Evolutionary conservation across 2,888 invertebrate species (phyloP).

Genomic region (Drosophila yooni): DNA sequence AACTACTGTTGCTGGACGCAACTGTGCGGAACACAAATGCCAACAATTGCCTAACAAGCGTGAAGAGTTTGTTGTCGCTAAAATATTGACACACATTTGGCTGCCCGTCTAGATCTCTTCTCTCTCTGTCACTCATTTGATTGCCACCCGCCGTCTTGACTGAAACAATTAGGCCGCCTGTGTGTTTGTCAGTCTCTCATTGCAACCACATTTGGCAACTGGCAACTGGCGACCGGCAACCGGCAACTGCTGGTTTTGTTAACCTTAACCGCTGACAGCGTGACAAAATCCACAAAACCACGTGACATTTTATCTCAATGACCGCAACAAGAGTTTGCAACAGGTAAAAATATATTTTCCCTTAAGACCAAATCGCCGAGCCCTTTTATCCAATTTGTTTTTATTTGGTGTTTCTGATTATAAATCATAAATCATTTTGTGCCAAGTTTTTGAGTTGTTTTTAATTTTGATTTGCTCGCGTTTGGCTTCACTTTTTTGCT

Average conservation of each 20-base stretch:
- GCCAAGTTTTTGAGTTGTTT: not conserved
- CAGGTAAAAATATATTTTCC: slow-evolving; percentile 46
- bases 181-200: slow-evolving; percentile 36
- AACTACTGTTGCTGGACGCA: slow-evolving; percentile 45
- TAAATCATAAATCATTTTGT: slow-evolving; percentile 59
- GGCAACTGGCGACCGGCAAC: slow-evolving; percentile 61
- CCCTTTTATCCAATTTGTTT: slow-evolving; percentile 3
- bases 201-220: slow-evolving; percentile 55
- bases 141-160: slow-evolving; percentile 49
- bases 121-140: slow-evolving; percentile 6
- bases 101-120: slow-evolving; percentile 27
- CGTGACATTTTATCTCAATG: slow-evolving; percentile 82
- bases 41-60: slow-evolving; percentile 57
- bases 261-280: slow-evolving; percentile 78
- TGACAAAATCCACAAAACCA: slow-evolving; percentile 77
- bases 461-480: not conserved
- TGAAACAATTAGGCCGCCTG: slow-evolving; percentile 67
- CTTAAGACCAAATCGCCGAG: slow-evolving; percentile 1
- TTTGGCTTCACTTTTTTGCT: not conserved
- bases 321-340: slow-evolving; percentile 68
- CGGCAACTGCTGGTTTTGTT: slow-evolving; percentile 38
- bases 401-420: slow-evolving; percentile 5
- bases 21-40: slow-evolving; percentile 30
- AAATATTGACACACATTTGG: slow-evolving; percentile 73
- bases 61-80: slow-evolving; percentile 55